Evolutionary conservation across 2,113 vertebrate genomes (phyloP), one percentile per base, ranked within the genome.

Genomic region (Antigone vipio): DNA sequence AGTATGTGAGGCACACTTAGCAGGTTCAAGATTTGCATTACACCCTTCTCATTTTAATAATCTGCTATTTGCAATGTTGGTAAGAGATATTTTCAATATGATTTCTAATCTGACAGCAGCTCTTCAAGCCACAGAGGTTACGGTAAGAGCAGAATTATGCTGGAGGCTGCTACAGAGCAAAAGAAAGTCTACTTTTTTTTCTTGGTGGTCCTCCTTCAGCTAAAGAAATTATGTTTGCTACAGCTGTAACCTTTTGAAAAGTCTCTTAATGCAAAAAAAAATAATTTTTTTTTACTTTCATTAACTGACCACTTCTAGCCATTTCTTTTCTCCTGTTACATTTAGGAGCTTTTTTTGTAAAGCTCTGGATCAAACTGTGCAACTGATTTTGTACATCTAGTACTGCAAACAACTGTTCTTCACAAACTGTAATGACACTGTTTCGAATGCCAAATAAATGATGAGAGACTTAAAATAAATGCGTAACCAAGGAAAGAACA

Each of bases 21-120:
- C 35, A 92, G 55, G 75, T 92, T 92, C 83, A 68, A 77, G 82
- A 96, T 92, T 86, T 84, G 80, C 60, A 67, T 91, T 84, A 78
- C 53, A 85, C 44, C 50, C n/a, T 84, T 94, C 88, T 60, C 76
- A 91, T 93, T 96, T 92, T 78, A 89, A 94, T 85, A 91, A 88
- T 89, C 52, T 56, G 29, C 60, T 86, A 56, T 71, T 94, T 94
- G 47, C n/a, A 74, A 10, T 52, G 44, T 47, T 73, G 14, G 19
- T 59, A 91, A 91, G 73, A 85, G 69, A 68, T 75, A 75, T 87
- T 88, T 93, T 90, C 67, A 90, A 47, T 44, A 55, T 16, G n/a
- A 74, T 78, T 95, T 77, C 44, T 59, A 85, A 92, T 80, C 78
- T 21, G 50, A 94, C 59, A 92, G 58, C 22, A 95, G 71, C 63